These are phyloP conservation scores for Drosophila fungiperda DNA, from an alignment of 2,888 invertebrate species.

Conservation along the genomic window DNA sequence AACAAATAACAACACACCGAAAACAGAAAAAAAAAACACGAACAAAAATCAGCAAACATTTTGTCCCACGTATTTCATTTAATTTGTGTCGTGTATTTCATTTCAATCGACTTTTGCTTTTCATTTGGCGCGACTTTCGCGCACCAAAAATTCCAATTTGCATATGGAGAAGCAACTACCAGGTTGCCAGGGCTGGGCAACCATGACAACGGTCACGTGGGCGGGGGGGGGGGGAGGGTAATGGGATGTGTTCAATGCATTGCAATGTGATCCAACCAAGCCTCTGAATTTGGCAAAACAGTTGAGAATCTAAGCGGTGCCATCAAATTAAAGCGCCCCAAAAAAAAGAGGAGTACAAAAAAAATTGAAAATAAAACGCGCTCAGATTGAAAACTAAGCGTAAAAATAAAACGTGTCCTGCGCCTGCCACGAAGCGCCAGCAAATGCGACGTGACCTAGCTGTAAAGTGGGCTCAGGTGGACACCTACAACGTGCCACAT, in stretches of 20 bases:
- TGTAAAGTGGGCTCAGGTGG: constrained; percentile 44
- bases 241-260: neutral
- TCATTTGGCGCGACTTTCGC: constrained; percentile 73
- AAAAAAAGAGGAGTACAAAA: constrained; percentile 28
- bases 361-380: constrained; percentile 77
- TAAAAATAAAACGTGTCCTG: constrained; percentile 67
- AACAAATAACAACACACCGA: constrained; percentile 24
- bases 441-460: constrained; percentile 46
- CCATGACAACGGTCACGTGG: constrained; percentile 14
- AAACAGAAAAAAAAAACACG: constrained; percentile 25
- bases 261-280: neutral
- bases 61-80: constrained; percentile 78
- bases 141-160: constrained; percentile 60
- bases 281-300: neutral
- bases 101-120: constrained; percentile 76
- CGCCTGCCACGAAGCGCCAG: constrained; percentile 10
- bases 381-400: constrained; percentile 75
- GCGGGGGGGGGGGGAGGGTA: too few relatives aligned
- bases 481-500: constrained; percentile 7
- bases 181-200: constrained; percentile 22
- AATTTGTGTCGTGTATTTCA: constrained; percentile 76
- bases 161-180: constrained; percentile 47
- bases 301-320: constrained; percentile 45
- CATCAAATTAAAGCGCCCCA: constrained; percentile 70
- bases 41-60: constrained; percentile 27